These are phyloP conservation scores for Cosmorhoe ocellata DNA, from an alignment of 2,888 invertebrate species.

Conservation along the genomic window DNA sequence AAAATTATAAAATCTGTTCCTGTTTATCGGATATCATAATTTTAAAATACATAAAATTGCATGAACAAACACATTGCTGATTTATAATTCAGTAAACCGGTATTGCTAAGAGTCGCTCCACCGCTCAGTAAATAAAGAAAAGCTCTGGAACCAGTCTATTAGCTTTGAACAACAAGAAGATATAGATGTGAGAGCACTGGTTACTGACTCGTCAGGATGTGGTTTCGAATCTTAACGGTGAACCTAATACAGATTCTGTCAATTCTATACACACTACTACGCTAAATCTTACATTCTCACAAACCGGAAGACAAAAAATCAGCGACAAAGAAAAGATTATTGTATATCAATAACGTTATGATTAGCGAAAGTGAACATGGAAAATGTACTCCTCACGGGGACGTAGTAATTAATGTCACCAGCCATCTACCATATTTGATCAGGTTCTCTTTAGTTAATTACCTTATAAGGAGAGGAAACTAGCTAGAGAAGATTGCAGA, in stretches of 20 bases:
- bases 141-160: not conserved
- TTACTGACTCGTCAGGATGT: too few relatives aligned
- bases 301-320: too few relatives aligned
- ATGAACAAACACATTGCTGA: slow-evolving; percentile 2
- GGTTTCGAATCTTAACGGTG: too few relatives aligned
- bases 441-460: not conserved
- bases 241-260: too few relatives aligned
- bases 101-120: not conserved
- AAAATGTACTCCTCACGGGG: not conserved
- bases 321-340: too few relatives aligned
- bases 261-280: too few relatives aligned
- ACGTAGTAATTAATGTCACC: not conserved
- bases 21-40: too few relatives aligned
- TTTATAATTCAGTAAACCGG: slow-evolving; percentile 5
- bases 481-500: not conserved
- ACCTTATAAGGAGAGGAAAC: not conserved
- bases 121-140: slow-evolving; percentile 10
- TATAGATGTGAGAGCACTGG: not conserved
- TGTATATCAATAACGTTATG: not conserved
- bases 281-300: too few relatives aligned
- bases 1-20: not conserved
- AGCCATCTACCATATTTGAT: too few relatives aligned
- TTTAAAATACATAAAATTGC: not conserved
- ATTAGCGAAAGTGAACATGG: not conserved
- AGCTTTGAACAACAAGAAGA: not conserved